Evolutionary conservation across 1,140 invertebrate genomes (phyloP).

Genomic region (Asbolus verrucosus): DNA sequence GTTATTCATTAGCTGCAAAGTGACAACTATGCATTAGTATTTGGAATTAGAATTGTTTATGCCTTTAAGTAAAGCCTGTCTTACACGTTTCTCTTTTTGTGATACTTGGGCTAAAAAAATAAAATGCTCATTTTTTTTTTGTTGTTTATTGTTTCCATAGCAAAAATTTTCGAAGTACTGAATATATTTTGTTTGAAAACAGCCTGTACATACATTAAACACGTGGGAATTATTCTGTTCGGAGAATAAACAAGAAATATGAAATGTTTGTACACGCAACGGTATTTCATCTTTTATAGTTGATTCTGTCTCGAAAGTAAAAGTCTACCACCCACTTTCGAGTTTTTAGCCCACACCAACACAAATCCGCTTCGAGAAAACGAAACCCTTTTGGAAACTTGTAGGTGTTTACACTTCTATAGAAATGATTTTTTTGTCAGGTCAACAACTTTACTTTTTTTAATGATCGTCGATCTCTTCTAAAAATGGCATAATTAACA

Average conservation of each 20-base stretch:
- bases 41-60: too few relatives aligned
- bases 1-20: too few relatives aligned
- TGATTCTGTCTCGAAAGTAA: conserved; percentile 21
- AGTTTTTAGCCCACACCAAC: conserved; percentile 10
- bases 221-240: conserved; percentile 22
- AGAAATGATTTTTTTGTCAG: background rate
- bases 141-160: too few relatives aligned
- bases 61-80: too few relatives aligned
- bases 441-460: conserved; percentile 1
- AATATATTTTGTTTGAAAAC: conserved; percentile 1
- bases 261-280: conserved; percentile 17
- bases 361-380: conserved; percentile 2
- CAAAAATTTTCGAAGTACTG: too few relatives aligned
- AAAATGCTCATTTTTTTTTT: too few relatives aligned
- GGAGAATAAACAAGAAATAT: conserved; percentile 27
- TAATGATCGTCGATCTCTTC: background rate
- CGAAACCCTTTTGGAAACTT: conserved; percentile 14
- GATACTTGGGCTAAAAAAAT: too few relatives aligned
- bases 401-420: conserved; percentile 16
- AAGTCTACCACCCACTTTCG: conserved; percentile 30
- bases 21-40: too few relatives aligned
- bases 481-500: conserved; percentile 16
- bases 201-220: conserved; percentile 13
- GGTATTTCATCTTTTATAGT: conserved; percentile 23
- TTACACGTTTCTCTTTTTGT: too few relatives aligned